Percentiles rank a stretch among this genome's conserved stretches.
phyloP scores from a whole-genome alignment of 2,888 invertebrate species.

The Capitulum mitella region DNA sequence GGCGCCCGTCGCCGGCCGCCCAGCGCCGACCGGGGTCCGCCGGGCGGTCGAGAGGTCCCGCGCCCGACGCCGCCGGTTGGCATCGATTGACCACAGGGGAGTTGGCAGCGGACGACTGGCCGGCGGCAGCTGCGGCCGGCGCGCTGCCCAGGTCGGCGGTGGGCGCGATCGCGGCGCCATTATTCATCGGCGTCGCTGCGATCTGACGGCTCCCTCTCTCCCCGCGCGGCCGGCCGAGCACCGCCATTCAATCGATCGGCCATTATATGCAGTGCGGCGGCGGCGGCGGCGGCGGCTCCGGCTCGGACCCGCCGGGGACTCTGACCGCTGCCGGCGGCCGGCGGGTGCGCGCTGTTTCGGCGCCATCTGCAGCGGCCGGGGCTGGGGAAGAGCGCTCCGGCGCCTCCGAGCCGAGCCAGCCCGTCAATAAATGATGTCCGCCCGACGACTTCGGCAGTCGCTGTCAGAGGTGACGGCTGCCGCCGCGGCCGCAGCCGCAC shows the following conservation, averaged over 20 bases:
- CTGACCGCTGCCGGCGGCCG: neutral
- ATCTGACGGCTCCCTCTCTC: neutral
- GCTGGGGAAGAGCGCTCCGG: no score
- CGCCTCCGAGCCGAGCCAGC: no score
- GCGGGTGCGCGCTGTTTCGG: neutral
- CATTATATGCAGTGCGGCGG: neutral
- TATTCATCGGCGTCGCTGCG: neutral
- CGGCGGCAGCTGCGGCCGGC: neutral
- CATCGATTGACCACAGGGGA: neutral
- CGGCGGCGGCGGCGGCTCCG: neutral
- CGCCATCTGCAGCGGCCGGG: no score
- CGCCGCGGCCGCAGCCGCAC: no score
- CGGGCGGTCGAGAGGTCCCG: no score
- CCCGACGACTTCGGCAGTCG: neutral
- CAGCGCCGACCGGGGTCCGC: no score
- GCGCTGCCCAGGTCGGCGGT: neutral
- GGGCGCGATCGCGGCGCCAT: neutral
- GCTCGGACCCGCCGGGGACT: neutral
- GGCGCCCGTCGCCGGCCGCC: neutral
- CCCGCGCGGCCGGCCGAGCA: neutral
- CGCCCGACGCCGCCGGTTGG: neutral
- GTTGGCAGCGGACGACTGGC: no score
- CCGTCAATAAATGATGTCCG: conserved; percentile 6
- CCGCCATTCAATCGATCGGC: conserved; percentile 4
- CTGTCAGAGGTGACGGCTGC: neutral